phyloP scores from a whole-genome alignment of 2,888 invertebrate species.

The Sthenelais limicola region DNA sequence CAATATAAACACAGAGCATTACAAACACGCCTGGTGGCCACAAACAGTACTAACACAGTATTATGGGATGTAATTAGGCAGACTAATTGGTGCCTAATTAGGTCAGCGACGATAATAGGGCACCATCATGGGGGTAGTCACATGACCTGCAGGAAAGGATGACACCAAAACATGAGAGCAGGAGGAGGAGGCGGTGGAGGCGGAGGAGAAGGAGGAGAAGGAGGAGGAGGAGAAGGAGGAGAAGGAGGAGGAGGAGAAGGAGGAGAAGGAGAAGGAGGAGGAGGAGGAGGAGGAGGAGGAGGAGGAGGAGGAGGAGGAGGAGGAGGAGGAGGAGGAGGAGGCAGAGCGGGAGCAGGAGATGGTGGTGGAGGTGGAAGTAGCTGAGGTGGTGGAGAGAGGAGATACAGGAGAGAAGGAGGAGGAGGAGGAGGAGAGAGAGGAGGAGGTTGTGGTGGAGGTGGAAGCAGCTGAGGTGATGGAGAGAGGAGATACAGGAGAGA shows the following conservation, averaged over 20 bases:
- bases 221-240: constrained; percentile 63
- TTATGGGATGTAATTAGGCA: too few species aligned
- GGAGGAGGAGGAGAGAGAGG: not conserved
- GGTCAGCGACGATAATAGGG: too few species aligned
- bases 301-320: constrained; percentile 57
- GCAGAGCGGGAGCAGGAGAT: constrained; percentile 58
- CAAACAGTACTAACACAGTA: too few species aligned
- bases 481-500: not conserved
- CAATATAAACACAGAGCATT: too few species aligned
- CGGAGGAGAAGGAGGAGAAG: constrained; percentile 59
- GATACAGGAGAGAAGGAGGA: not conserved
- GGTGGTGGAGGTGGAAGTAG: constrained; percentile 52
- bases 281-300: constrained; percentile 59
- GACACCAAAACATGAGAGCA: constrained; percentile 53
- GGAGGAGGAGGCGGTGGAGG: constrained; percentile 55
- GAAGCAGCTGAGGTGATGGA: not conserved
- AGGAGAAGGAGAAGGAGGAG: constrained; percentile 59
- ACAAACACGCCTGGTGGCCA: too few species aligned
- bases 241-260: constrained; percentile 55
- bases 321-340: constrained; percentile 57
- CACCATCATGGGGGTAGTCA: too few species aligned
- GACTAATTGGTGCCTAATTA: too few species aligned
- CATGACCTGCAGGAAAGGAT: too few species aligned
- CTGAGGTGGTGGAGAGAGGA: not conserved
- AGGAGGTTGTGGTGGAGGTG: not conserved